Percentiles rank a stretch among this genome's conserved stretches.
These are phyloP conservation scores for Potorous gilbertii DNA, from an alignment of 2,797 vertebrate genomes.

Conservation along the genomic window DNA sequence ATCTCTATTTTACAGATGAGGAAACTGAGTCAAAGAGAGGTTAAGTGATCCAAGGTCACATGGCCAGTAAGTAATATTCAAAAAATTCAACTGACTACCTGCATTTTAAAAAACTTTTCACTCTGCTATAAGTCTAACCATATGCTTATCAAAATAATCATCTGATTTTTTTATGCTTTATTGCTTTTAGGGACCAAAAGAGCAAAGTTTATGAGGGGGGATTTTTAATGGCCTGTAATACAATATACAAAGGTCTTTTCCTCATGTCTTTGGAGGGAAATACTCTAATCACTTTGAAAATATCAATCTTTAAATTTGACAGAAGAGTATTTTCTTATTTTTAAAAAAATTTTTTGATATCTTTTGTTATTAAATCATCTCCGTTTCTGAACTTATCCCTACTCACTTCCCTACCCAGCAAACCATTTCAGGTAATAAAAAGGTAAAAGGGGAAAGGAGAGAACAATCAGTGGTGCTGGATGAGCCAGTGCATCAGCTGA, in stretches of 20 bases:
- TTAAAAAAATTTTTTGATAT: background rate
- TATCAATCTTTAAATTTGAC: background rate
- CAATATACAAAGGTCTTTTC: background rate
- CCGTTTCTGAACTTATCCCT: background rate
- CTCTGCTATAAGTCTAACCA: conserved; percentile 7
- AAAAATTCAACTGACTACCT: conserved; percentile 18
- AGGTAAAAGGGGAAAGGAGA: background rate
- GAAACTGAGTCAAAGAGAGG: background rate
- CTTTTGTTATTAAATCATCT: background rate
- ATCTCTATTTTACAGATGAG: background rate
- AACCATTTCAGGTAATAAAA: too few relatives aligned
- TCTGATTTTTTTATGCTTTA: background rate
- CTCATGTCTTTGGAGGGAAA: conserved; percentile 21
- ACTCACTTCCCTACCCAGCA: background rate
- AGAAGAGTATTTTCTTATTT: conserved; percentile 31
- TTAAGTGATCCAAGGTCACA: background rate
- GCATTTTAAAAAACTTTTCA: conserved; percentile 7
- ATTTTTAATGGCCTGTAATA: conserved; percentile 23
- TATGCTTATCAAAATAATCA: background rate
- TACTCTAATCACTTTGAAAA: conserved; percentile 12
- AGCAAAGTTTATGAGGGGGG: conserved; percentile 20
- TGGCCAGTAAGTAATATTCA: background rate
- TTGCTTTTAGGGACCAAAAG: conserved; percentile 22
- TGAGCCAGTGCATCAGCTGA: background rate
- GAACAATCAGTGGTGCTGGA: background rate